Conservation (phyloP, 2,113 vertebrate species). For the Neolamprologus hecqui region DNA sequence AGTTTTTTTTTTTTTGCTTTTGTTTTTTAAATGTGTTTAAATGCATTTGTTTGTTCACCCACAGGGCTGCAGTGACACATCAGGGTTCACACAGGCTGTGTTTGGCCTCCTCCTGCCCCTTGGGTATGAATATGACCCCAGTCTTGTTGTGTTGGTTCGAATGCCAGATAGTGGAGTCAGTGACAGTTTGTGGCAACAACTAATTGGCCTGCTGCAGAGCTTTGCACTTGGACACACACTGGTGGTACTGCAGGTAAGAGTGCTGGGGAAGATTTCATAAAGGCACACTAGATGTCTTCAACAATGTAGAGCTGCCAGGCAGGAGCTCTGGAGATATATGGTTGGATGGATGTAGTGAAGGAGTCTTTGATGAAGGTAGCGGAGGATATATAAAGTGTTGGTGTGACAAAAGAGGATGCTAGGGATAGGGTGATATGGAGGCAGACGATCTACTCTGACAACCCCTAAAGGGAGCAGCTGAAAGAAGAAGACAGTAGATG, state of each 20-base stretch:
- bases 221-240: conserved; percentile 77
- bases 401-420: neutral
- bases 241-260: conserved; percentile 77
- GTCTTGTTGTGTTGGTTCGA: conserved; percentile 73
- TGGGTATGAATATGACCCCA: conserved; percentile 80
- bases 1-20: neutral
- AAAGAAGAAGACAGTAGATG: neutral
- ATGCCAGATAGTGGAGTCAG: conserved; percentile 55
- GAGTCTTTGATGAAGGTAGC: neutral
- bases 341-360: neutral
- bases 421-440: neutral
- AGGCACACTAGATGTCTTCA: neutral
- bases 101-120: conserved; percentile 82
- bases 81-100: conserved; percentile 71
- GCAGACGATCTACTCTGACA: neutral
- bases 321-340: neutral
- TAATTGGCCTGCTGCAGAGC: conserved; percentile 74
- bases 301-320: neutral
- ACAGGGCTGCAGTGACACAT: conserved; percentile 61
- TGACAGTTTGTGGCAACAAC: conserved; percentile 68
- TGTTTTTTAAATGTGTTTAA: neutral
- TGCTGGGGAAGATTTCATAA: neutral
- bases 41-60: neutral
- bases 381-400: neutral
- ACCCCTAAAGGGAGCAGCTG: neutral